Conservation (phyloP, 2,797 vertebrate genomes). For the Perodicticus potto region DNA sequence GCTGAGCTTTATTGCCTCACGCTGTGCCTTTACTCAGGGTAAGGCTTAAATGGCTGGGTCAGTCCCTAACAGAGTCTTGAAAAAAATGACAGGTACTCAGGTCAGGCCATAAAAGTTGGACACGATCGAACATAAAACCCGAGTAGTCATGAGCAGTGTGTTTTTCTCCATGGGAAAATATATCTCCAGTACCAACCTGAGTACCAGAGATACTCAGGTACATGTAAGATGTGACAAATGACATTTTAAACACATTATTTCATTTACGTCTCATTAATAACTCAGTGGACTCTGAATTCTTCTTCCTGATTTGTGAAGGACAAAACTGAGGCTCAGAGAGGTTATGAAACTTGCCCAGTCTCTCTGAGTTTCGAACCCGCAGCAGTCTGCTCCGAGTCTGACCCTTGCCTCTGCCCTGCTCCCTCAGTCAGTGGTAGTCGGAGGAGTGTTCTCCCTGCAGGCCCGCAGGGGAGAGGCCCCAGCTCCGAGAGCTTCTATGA, state of each 20-base stretch:
- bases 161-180: neutral
- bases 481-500: neutral
- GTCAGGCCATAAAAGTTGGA: neutral
- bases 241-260: neutral
- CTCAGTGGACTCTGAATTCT: neutral
- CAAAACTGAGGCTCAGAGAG: neutral
- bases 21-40: neutral
- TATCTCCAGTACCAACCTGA: neutral
- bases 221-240: neutral
- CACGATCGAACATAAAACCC: neutral
- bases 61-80: neutral
- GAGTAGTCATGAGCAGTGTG: neutral
- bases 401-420: neutral
- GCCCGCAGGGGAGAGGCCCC: neutral
- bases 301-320: neutral
- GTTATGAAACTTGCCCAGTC: neutral
- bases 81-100: neutral
- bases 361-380: neutral
- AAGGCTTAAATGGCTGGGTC: neutral
- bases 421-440: accelerated
- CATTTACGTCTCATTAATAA: neutral
- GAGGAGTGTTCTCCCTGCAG: neutral
- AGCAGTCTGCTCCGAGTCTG: neutral
- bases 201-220: neutral
- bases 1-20: neutral